phyloP scores from a whole-genome alignment of 2,888 invertebrate genomes.

The Pammene aurita region DNA sequence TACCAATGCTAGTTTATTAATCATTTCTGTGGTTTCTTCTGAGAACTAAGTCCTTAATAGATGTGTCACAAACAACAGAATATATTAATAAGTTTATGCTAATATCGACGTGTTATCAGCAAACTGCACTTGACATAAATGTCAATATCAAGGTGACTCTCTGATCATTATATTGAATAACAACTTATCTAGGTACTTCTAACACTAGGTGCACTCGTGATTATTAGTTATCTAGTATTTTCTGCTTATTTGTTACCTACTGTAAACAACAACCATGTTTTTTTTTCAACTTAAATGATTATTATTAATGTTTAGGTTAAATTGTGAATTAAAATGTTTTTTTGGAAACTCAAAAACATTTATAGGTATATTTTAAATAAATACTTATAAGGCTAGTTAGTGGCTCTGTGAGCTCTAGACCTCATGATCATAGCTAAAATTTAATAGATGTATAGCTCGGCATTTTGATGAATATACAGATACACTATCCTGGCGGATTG shows the following conservation, averaged over 20 bases:
- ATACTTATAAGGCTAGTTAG: too few species aligned
- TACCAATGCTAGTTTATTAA: conserved; percentile 64
- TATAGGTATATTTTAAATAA: too few species aligned
- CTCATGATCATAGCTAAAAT: too few species aligned
- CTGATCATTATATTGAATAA: neutral
- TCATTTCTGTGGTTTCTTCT: neutral
- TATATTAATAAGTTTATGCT: neutral
- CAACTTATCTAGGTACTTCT: neutral
- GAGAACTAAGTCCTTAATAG: neutral
- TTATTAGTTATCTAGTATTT: neutral
- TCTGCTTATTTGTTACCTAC: neutral
- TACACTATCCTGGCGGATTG: too few species aligned
- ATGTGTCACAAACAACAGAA: neutral
- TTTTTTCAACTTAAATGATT: too few species aligned
- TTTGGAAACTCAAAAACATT: too few species aligned
- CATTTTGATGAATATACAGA: too few species aligned
- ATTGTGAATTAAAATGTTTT: too few species aligned
- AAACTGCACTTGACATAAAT: neutral
- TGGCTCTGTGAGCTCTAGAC: too few species aligned
- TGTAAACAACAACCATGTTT: neutral
- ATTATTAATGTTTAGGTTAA: too few species aligned
- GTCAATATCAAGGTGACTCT: conserved; percentile 3
- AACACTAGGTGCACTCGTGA: neutral
- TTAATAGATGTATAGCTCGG: too few species aligned
- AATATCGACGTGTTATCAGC: neutral